Evolutionary conservation across 2,113 vertebrate species (phyloP).

Genomic region (Oenanthe melanoleuca): DNA sequence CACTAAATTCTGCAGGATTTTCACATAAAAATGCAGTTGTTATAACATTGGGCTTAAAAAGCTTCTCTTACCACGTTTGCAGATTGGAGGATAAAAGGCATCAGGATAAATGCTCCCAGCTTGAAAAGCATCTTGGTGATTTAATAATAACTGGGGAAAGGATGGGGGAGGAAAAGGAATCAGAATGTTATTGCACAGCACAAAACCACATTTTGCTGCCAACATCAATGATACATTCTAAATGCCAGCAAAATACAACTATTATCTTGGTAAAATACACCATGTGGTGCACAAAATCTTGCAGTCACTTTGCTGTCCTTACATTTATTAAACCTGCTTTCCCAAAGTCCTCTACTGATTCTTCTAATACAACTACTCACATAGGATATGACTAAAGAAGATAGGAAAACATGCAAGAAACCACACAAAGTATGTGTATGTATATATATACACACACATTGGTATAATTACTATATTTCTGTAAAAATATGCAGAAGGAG

Average conservation of each 20-base stretch:
- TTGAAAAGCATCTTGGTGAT: conserved; percentile 79
- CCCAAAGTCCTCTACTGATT: neutral
- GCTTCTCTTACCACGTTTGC: conserved; percentile 72
- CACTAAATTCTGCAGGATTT: neutral
- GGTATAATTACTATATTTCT: neutral
- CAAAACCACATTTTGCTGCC: neutral
- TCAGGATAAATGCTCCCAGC: conserved; percentile 80
- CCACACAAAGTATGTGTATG: neutral
- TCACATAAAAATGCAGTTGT: neutral
- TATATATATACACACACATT: neutral
- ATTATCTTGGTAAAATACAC: neutral
- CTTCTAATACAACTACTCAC: neutral
- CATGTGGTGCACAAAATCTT: neutral
- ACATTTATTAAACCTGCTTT: neutral
- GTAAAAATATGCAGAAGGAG: neutral
- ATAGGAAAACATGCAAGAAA: neutral
- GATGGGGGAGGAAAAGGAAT: neutral
- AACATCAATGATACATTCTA: neutral
- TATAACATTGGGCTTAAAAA: neutral
- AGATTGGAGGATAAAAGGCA: conserved; percentile 76
- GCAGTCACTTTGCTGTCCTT: neutral
- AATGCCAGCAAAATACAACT: neutral
- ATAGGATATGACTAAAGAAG: neutral
- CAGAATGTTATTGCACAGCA: neutral
- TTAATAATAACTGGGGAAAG: conserved; percentile 68